Evolutionary conservation across 1,140 invertebrate genomes (phyloP).

Genomic region (Heliconius congener): DNA sequence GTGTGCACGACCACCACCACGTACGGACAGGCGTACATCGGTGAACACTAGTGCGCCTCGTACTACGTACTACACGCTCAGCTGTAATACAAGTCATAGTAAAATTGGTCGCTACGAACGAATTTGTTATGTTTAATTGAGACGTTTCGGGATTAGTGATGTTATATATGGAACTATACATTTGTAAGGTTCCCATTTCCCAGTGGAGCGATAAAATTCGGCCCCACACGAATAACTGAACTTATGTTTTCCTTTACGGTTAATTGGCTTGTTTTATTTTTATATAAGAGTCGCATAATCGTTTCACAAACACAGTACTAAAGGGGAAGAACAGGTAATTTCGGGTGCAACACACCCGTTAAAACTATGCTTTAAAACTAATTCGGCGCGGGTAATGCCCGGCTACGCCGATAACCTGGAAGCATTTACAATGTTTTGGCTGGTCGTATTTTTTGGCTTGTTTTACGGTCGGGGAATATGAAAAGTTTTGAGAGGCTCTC

Average conservation of each 20-base stretch:
- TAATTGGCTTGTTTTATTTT: conserved; percentile 60
- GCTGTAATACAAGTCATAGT: conserved; percentile 28
- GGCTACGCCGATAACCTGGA: conserved; percentile 66
- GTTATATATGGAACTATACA: conserved; percentile 1
- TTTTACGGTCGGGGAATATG: conserved; percentile 78
- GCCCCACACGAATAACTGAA: conserved; percentile 40
- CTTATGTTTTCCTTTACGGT: conserved; percentile 44
- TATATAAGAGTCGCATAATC: conserved; percentile 40
- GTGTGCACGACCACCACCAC: conserved; percentile 43
- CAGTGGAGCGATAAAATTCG: conserved; percentile 5
- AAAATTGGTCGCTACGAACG: conserved; percentile 15
- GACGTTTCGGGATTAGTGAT: conserved; percentile 34
- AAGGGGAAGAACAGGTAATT: conserved; percentile 65
- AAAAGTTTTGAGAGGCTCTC: conserved; percentile 80
- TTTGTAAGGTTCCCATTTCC: background rate
- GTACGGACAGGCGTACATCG: conserved; percentile 33
- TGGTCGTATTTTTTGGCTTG: conserved; percentile 79
- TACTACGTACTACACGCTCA: conserved; percentile 18
- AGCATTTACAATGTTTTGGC: conserved; percentile 80
- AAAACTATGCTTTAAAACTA: conserved; percentile 79
- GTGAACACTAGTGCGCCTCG: conserved; percentile 26
- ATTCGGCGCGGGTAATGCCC: conserved; percentile 60
- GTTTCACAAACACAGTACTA: conserved; percentile 43
- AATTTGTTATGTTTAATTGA: conserved; percentile 39
- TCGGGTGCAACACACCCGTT: conserved; percentile 67